These are phyloP conservation scores for Dorcus parallelipipedus DNA, from an alignment of 2,888 invertebrate species.

Conservation along the genomic window DNA sequence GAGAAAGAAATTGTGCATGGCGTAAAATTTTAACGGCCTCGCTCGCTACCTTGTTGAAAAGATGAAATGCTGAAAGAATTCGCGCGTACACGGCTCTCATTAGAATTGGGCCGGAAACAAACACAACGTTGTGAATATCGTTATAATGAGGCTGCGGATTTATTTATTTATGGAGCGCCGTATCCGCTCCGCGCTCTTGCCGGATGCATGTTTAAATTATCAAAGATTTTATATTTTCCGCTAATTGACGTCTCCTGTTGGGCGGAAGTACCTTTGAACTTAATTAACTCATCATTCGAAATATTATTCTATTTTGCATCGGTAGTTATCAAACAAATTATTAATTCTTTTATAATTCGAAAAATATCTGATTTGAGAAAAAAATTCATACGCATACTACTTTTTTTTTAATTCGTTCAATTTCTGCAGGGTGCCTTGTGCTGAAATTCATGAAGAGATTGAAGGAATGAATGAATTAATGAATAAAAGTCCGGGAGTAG, in stretches of 20 bases:
- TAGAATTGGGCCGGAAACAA: constrained; percentile 16
- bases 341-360: no score
- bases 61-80: constrained; percentile 7
- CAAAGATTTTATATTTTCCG: constrained; percentile 11
- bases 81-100: constrained; percentile 8
- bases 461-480: no score
- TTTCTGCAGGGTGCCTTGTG: no score
- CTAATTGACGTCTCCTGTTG: constrained; percentile 19
- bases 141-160: constrained; percentile 24
- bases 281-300: not conserved
- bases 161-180: constrained; percentile 12
- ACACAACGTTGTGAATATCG: constrained; percentile 18
- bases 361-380: no score
- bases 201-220: constrained; percentile 13
- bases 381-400: no score
- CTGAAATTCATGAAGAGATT: no score
- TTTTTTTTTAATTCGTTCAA: no score
- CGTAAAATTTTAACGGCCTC: constrained; percentile 24
- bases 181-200: not conserved
- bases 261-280: constrained; percentile 8
- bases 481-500: no score
- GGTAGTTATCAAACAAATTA: no score
- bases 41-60: constrained; percentile 12
- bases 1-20: constrained; percentile 23
- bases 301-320: no score